Conservation (phyloP, 1,140 invertebrate species). For the Sinonovacula constricta region DNA sequence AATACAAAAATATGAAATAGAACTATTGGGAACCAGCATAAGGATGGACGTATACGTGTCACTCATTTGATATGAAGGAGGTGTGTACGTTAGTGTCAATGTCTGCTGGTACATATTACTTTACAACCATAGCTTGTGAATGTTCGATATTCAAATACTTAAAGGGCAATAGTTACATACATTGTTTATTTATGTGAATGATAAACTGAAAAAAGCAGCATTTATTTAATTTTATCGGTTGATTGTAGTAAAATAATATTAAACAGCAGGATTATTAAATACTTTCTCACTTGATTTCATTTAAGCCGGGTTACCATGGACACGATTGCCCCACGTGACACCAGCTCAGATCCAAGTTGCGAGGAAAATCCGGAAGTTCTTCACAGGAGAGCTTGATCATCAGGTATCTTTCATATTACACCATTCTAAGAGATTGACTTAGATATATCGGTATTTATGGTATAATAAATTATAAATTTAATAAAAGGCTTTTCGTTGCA, state of each 20-base stretch:
- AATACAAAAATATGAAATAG: neutral
- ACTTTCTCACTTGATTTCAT: neutral
- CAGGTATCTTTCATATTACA: conserved; percentile 39
- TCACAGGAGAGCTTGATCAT: conserved; percentile 63
- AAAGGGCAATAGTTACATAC: no score
- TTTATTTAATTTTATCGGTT: neutral
- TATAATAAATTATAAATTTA: no score
- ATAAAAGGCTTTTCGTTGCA: no score
- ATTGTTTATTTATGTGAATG: no score
- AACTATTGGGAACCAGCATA: neutral
- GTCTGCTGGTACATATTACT: neutral
- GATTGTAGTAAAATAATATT: neutral
- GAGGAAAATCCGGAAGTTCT: conserved; percentile 59
- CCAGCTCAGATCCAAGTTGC: conserved; percentile 62
- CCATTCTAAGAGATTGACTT: no score
- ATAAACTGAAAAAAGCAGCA: neutral
- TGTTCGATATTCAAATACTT: neutral
- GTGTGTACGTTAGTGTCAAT: no score
- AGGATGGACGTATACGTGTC: neutral
- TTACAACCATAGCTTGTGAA: neutral
- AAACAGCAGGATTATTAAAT: neutral
- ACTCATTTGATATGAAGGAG: neutral
- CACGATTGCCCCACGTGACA: conserved; percentile 61
- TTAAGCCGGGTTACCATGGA: conserved; percentile 57
- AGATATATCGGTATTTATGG: no score